Percentiles rank a stretch among this genome's conserved stretches.
Conservation (phyloP, 2,797 vertebrate species). For the Chelon auratus region DNA sequence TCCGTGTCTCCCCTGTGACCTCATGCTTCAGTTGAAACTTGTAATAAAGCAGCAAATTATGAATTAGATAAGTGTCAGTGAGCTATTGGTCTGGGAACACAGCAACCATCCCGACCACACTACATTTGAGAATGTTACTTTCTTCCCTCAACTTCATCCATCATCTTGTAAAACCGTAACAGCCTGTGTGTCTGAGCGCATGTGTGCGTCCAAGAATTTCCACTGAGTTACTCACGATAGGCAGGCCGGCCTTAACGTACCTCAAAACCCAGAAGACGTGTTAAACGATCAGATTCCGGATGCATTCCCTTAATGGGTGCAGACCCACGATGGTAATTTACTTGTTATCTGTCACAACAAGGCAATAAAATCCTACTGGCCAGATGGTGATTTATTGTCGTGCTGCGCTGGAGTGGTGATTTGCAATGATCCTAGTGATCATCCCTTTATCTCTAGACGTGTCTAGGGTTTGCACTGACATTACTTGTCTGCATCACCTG, state of each 20-base stretch:
- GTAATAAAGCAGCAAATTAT: slow-evolving; percentile 67
- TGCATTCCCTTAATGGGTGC: slow-evolving; percentile 42
- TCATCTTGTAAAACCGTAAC: slow-evolving; percentile 68
- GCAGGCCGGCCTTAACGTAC: slow-evolving; percentile 16
- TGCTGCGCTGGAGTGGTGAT: slow-evolving; percentile 29
- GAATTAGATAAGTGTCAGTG: slow-evolving; percentile 77
- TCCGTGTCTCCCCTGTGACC: slow-evolving; percentile 56
- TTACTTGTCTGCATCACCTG: slow-evolving; percentile 41
- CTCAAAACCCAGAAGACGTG: slow-evolving; percentile 56
- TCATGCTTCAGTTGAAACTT: slow-evolving; percentile 38
- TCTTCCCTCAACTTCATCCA: slow-evolving; percentile 57
- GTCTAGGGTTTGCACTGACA: slow-evolving; percentile 10
- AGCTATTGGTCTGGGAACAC: slow-evolving; percentile 68
- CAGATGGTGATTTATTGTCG: slow-evolving; percentile 36
- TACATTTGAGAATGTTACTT: slow-evolving; percentile 69
- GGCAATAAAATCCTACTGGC: slow-evolving; percentile 48
- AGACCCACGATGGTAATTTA: slow-evolving; percentile 46
- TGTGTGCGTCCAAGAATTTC: slow-evolving; percentile 46
- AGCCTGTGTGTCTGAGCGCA: slow-evolving; percentile 28
- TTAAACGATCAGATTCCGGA: slow-evolving; percentile 55
- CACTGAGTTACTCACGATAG: slow-evolving; percentile 47
- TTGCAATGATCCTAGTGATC: slow-evolving; percentile 27
- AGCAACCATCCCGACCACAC: slow-evolving; percentile 58
- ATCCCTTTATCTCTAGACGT: slow-evolving; percentile 2
- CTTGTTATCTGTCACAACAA: slow-evolving; percentile 65